These are phyloP conservation scores for Gerris lacustris DNA, from an alignment of 2,888 invertebrate species.

Conservation along the genomic window DNA sequence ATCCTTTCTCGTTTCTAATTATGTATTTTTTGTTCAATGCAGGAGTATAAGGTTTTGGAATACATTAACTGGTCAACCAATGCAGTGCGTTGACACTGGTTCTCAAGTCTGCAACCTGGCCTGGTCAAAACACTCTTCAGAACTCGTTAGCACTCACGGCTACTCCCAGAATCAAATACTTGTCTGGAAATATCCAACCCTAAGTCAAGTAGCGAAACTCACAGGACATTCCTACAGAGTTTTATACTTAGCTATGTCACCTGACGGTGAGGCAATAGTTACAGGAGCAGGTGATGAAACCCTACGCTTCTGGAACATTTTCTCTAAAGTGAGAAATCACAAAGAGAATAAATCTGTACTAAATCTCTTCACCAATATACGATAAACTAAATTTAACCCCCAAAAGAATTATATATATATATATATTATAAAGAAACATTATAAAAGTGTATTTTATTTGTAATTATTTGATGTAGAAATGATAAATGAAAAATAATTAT, in stretches of 20 bases:
- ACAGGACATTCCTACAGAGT: conserved; percentile 95
- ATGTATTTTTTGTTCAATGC: not conserved
- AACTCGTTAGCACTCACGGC: conserved; percentile 94
- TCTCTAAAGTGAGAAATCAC: conserved; percentile 89
- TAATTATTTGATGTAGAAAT: no score
- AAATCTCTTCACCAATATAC: conserved; percentile 80
- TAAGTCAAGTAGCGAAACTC: conserved; percentile 80
- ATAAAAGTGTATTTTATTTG: no score
- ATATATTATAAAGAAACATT: no score
- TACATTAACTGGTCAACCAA: conserved; percentile 90
- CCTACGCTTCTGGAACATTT: conserved; percentile 95
- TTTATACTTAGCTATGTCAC: conserved; percentile 87
- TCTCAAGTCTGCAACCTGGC: conserved; percentile 87
- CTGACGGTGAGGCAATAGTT: conserved; percentile 95
- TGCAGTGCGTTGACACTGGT: conserved; percentile 97
- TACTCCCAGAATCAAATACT: conserved; percentile 97
- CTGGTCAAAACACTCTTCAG: conserved; percentile 97
- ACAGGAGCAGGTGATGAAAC: conserved; percentile 98
- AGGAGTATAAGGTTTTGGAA: conserved; percentile 88
- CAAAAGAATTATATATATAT: no score
- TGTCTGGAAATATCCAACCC: conserved; percentile 95
- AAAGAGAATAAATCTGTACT: conserved; percentile 84
- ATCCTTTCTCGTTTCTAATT: no score
- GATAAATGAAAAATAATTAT: no score
- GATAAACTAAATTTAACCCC: conserved; percentile 39